These are phyloP conservation scores for Chymomyza costata DNA, from an alignment of 1,140 invertebrate species.

Conservation along the genomic window DNA sequence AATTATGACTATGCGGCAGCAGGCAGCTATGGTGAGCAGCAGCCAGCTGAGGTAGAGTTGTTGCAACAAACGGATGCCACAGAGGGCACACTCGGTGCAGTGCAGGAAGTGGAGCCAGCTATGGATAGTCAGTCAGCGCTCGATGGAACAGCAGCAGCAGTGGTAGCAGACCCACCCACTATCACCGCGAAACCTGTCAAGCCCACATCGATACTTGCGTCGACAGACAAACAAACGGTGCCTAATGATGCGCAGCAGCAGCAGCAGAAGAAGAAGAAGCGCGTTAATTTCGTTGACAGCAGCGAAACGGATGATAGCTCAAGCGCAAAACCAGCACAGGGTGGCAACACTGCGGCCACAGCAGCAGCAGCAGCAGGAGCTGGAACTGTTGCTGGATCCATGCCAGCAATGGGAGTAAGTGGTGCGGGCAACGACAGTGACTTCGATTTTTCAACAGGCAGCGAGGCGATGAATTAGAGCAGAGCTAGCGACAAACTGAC, in stretches of 20 bases:
- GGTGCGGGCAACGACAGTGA: conserved; percentile 61
- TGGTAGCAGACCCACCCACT: too few species aligned
- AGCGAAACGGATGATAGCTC: conserved; percentile 75
- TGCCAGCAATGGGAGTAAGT: not conserved
- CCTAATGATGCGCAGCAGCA: conserved; percentile 61
- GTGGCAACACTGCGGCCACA: conserved; percentile 9
- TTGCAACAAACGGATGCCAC: conserved; percentile 19
- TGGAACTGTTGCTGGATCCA: conserved; percentile 1
- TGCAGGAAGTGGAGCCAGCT: conserved; percentile 33
- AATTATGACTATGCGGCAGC: conserved; percentile 48
- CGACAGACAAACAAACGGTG: conserved; percentile 64
- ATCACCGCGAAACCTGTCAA: conserved; percentile 43
- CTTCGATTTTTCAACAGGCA: conserved; percentile 73
- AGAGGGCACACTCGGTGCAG: conserved; percentile 9
- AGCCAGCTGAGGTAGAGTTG: conserved; percentile 11
- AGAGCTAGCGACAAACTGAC: conserved; percentile 56
- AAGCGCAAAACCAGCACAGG: conserved; percentile 56
- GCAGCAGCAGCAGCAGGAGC: conserved; percentile 2
- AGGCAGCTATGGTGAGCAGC: conserved; percentile 32
- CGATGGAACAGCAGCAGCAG: not conserved
- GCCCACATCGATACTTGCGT: conserved; percentile 68
- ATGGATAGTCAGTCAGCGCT: conserved; percentile 21
- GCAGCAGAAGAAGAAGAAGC: conserved; percentile 72
- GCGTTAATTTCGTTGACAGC: conserved; percentile 75
- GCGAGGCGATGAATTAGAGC: conserved; percentile 70